Evolutionary conservation across 1,140 invertebrate genomes (phyloP).

Genomic region (Elymnias hypermnestra): DNA sequence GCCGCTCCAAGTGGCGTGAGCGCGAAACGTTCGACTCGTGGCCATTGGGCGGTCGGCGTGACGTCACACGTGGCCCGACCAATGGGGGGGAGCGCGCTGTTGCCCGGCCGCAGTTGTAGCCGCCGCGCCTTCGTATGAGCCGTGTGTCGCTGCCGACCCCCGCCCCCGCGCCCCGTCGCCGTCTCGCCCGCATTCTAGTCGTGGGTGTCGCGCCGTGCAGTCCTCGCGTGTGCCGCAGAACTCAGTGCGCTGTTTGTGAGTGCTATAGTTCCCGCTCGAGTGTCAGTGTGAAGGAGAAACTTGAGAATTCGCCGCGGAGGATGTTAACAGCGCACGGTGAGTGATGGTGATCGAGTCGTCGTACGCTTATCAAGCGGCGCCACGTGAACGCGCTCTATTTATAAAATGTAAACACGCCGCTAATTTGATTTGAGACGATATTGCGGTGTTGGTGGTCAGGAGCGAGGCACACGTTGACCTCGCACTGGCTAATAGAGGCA

Average conservation of each 20-base stretch:
- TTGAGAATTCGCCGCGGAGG: conserved; percentile 56
- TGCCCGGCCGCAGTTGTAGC: conserved; percentile 62
- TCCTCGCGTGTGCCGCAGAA: conserved; percentile 69
- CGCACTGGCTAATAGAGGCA: conserved; percentile 45
- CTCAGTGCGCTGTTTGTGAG: conserved; percentile 73
- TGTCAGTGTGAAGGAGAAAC: conserved; percentile 68
- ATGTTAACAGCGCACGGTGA: conserved; percentile 74
- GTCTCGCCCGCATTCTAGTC: conserved; percentile 71
- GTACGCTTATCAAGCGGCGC: conserved; percentile 57
- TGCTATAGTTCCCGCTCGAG: conserved; percentile 68
- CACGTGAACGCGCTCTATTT: conserved; percentile 71
- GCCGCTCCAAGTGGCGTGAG: conserved; percentile 47
- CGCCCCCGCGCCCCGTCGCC: conserved; percentile 52
- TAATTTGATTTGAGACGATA: conserved; percentile 65
- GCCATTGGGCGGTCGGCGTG: conserved; percentile 54
- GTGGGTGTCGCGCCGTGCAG: conserved; percentile 72
- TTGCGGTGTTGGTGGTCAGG: conserved; percentile 45
- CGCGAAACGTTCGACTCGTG: conserved; percentile 32
- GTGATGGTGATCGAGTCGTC: conserved; percentile 46
- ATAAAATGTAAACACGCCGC: conserved; percentile 71
- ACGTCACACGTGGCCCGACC: conserved; percentile 55
- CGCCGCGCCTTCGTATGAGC: conserved; percentile 69
- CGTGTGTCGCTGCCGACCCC: conserved; percentile 51
- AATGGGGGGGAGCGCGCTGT: conserved; percentile 55
- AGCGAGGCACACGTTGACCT: conserved; percentile 43